Evolutionary conservation across 2,888 invertebrate genomes (phyloP).

Genomic region (Zaprionus obscuricornis): DNA sequence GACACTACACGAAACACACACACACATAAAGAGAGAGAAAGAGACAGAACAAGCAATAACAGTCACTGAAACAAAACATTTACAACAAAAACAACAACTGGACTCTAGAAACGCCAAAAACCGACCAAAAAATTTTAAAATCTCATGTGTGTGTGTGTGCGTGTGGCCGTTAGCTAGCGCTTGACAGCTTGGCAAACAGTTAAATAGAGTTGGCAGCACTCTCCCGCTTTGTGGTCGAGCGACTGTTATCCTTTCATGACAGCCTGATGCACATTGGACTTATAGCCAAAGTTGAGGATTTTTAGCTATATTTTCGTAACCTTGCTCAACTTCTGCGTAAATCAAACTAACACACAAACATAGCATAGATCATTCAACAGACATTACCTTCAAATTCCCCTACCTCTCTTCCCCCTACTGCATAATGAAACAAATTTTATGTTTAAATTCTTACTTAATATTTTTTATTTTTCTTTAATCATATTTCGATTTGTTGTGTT

Average conservation of each 20-base stretch:
- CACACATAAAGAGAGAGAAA: too few relatives aligned
- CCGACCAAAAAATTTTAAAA: constrained; percentile 29
- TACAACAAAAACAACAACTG: neutral
- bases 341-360: too few relatives aligned
- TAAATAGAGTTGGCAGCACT: constrained; percentile 74
- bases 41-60: constrained; percentile 21
- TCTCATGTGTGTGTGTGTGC: constrained; percentile 17
- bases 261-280: constrained; percentile 23
- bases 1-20: too few relatives aligned
- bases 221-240: constrained; percentile 47
- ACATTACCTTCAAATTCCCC: too few relatives aligned
- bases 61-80: neutral
- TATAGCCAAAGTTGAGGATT: constrained; percentile 21
- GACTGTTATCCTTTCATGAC: constrained; percentile 37
- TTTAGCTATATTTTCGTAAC: constrained; percentile 31
- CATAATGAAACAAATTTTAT: too few relatives aligned
- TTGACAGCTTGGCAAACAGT: constrained; percentile 77
- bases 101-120: constrained; percentile 17
- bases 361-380: too few relatives aligned
- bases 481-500: constrained; percentile 1
- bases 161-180: constrained; percentile 67
- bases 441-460: neutral
- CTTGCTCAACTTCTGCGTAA: too few relatives aligned
- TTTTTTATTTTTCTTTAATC: neutral
- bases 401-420: too few relatives aligned